These are phyloP conservation scores for Morpho achilles DNA, from an alignment of 2,888 invertebrate genomes.

Conservation along the genomic window DNA sequence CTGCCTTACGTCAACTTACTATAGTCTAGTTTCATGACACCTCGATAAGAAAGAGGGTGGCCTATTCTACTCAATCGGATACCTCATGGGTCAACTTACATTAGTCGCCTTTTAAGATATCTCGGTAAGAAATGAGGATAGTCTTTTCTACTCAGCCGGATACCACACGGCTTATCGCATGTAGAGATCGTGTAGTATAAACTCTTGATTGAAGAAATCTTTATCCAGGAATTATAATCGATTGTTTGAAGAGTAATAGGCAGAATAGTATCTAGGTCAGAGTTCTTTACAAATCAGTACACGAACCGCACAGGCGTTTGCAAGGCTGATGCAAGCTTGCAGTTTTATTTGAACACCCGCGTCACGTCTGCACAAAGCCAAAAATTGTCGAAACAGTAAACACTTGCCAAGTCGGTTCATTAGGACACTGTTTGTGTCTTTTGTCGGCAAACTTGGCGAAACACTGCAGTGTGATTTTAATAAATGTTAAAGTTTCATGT, in stretches of 20 bases:
- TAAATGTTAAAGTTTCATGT: background rate
- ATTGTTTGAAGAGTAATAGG: background rate
- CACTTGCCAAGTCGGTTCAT: constrained; percentile 52
- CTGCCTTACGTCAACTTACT: no score
- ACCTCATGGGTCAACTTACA: no score
- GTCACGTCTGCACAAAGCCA: constrained; percentile 36
- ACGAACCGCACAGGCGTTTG: constrained; percentile 5
- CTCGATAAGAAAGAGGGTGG: no score
- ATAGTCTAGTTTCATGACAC: no score
- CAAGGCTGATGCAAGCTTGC: constrained; percentile 7
- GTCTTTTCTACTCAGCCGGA: no score
- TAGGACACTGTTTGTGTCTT: constrained; percentile 37
- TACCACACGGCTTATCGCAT: no score
- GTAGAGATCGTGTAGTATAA: no score
- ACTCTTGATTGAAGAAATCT: no score
- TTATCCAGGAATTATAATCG: no score
- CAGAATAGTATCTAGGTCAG: background rate
- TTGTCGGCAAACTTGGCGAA: constrained; percentile 13
- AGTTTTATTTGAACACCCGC: constrained; percentile 7
- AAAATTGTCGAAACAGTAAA: constrained; percentile 41
- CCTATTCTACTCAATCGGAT: no score
- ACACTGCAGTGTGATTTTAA: constrained; percentile 3
- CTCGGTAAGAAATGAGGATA: no score
- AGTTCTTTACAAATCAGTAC: background rate
- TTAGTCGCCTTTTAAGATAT: no score